A percentile compares a stretch with the other conserved stretches of the same genome.
These are phyloP conservation scores for Scylla paramamosain DNA, from an alignment of 1,140 invertebrate species.

Conservation along the genomic window DNA sequence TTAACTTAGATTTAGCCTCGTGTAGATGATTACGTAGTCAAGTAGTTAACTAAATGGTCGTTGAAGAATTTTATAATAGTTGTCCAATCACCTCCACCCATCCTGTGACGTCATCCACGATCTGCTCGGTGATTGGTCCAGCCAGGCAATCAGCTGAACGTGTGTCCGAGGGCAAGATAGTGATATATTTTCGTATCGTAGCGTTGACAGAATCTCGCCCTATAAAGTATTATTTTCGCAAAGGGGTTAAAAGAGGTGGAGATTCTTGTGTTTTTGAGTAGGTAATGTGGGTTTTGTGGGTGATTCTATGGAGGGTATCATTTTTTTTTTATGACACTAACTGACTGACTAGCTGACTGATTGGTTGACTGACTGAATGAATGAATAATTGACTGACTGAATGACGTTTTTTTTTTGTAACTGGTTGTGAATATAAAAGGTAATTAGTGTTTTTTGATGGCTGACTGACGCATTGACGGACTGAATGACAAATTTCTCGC, in stretches of 20 bases:
- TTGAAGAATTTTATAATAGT: conserved; percentile 4
- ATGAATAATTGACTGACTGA: no score
- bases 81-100: conserved; percentile 4
- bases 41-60: background rate
- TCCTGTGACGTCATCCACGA: background rate
- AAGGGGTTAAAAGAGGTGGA: background rate
- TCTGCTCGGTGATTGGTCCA: background rate
- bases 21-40: background rate
- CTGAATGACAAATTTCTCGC: no score
- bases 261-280: no score
- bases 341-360: no score
- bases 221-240: background rate
- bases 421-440: no score
- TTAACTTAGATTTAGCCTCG: background rate
- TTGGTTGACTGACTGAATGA: no score
- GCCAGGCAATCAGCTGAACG: background rate
- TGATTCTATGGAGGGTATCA: no score
- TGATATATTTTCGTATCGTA: conserved; percentile 6
- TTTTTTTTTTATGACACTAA: no score
- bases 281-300: no score
- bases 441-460: no score
- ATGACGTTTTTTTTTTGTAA: no score
- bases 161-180: background rate
- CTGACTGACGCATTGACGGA: no score
- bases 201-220: background rate